phyloP scores from a whole-genome alignment of 2,797 vertebrate genomes.

The Phataginus tricuspis region DNA sequence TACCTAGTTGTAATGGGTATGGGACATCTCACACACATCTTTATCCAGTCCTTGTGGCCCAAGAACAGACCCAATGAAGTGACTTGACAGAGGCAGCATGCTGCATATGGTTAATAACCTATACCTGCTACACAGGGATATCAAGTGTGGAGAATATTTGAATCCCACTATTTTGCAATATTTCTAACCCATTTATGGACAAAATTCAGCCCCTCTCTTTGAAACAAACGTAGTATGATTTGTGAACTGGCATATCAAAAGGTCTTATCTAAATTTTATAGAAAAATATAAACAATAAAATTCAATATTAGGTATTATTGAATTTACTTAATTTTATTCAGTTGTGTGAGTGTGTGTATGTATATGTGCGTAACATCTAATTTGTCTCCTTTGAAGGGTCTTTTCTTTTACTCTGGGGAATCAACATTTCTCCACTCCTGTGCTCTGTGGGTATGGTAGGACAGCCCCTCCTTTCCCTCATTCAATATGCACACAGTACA shows the following conservation, averaged over 20 bases:
- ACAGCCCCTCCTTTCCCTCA: not conserved
- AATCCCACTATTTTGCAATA: not conserved
- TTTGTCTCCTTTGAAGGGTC: not conserved
- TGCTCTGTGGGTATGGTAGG: accelerated
- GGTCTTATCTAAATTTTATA: not conserved
- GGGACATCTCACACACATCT: not conserved
- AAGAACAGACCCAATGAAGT: not conserved
- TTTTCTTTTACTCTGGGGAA: not conserved
- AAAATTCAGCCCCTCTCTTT: not conserved
- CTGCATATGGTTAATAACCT: not conserved
- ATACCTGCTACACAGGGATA: not conserved
- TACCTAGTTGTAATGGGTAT: not conserved
- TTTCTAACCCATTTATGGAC: not conserved
- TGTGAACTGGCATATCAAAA: not conserved
- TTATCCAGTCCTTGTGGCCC: not conserved
- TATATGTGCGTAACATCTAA: not conserved
- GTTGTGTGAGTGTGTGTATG: no score
- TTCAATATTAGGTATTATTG: not conserved
- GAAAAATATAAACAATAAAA: not conserved
- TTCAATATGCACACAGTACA: no score
- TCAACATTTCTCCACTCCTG: not conserved
- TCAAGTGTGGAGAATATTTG: not conserved
- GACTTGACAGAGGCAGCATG: not conserved
- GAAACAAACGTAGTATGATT: not conserved
- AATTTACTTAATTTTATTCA: not conserved